Evolutionary conservation across 2,113 vertebrate genomes (phyloP), one percentile per base, ranked within the genome.

Genomic region (Anoura caudifer): DNA sequence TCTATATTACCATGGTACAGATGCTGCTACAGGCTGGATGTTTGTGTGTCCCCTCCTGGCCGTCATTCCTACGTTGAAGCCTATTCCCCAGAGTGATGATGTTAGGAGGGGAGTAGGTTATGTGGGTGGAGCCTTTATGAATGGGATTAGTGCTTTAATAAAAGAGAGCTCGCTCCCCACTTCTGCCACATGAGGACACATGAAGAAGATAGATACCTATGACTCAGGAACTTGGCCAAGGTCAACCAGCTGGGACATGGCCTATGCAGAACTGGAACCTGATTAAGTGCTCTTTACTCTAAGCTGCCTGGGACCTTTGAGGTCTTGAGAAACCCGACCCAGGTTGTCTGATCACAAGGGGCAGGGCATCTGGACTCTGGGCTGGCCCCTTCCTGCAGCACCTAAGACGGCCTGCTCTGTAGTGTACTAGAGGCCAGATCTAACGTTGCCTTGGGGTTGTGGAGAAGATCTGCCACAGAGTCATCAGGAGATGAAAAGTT

Each of bases 401-500:
- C 24, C 24, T 33, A 10, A 22, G 26, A 31, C 33, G 26, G 20
- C 33, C 56, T 17, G 9, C 43, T 22, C 7, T 38, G 59, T 38
- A 5, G 17, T n/a, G 26, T 33, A 73, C 73, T 36, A 54, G 50
- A 92, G 41, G n/a, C 12, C 14, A 31, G 7, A 15, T 75, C 47
- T 70, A 52, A 20, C 5, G 38, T 12, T 33, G 26, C 77, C 24
- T 86, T 80, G 72, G n/a, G 28, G 41, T 52, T 4, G 5, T 50
- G 54, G 95, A 45, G 47, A 72, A 95, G 80, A 87, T 52, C 95
- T 43, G 77, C 95, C 92, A 95, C 38, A 73, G 79, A 86, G 36
- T 79, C 97, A 95, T 94, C 94, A 97, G 89, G 93, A 93, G 84
- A 96, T 96, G 85, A 87, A 96, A 97, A 83, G 69, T 97, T 97